These are phyloP conservation scores for Agapornis canus DNA, from an alignment of 2,797 vertebrate species.

Conservation along the genomic window DNA sequence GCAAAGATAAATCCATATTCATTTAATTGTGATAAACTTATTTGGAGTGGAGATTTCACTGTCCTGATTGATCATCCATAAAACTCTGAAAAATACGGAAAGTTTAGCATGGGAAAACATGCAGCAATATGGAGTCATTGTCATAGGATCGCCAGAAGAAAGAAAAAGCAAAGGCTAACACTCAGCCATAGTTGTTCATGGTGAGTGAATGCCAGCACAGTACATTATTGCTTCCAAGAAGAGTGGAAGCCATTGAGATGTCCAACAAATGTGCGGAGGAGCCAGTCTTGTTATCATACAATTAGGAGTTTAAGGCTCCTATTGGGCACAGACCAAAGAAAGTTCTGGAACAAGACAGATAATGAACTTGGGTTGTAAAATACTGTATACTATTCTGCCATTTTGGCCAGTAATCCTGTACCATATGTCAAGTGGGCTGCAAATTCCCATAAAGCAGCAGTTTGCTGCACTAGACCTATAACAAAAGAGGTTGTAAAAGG, in stretches of 20 bases:
- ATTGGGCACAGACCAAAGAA: conserved; percentile 25
- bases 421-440: conserved; percentile 71
- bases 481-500: conserved; percentile 60
- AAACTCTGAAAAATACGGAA: not conserved
- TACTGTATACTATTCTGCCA: conserved; percentile 26
- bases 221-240: not conserved
- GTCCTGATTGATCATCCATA: not conserved
- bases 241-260: not conserved
- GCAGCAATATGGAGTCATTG: not conserved
- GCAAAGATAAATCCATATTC: not conserved
- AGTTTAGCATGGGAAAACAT: not conserved
- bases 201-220: not conserved
- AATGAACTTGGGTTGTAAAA: conserved; percentile 48
- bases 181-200: not conserved
- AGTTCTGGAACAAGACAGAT: conserved; percentile 39
- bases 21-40: not conserved
- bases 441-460: conserved; percentile 67
- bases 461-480: conserved; percentile 52
- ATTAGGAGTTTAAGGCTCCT: not conserved
- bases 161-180: not conserved
- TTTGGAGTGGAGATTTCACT: not conserved
- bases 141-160: not conserved
- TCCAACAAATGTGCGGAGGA: not conserved
- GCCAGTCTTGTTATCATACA: not conserved
- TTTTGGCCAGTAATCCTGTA: conserved; percentile 56